Evolutionary conservation across 2,113 vertebrate species (phyloP), one percentile per base, ranked within the genome.

Genomic region (Elgaria multicarinata): DNA sequence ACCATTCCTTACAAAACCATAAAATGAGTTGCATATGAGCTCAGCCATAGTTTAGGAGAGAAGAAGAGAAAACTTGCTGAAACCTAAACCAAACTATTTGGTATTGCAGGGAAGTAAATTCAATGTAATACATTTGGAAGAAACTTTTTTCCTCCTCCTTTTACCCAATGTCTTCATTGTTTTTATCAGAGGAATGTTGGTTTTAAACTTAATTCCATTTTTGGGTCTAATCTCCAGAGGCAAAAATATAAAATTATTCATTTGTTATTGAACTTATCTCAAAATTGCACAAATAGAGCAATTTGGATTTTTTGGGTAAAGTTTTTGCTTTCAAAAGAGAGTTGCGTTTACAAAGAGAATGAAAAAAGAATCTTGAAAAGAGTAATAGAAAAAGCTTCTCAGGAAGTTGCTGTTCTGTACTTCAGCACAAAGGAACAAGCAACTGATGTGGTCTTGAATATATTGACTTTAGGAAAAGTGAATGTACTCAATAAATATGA

Each of bases 121-220:
- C 78, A 26, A 58, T 89, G 0, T 87, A 46, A 87, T 83, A 85
- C 13, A 28, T 90, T 83, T 81, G 53, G 24, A 89, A 89, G 4
- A 14, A 86, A 90, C 1, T 83, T 90, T 72, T 80, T 91, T 36
- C 87, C 10, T 2, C 33, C 31, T 69, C 10, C 22, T 53, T 87
- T 24, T 71, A 3, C 66, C 46, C 50, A 55, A 31, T 80, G 14
- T 55, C 6, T 87, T 79, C 76, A 87, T 46, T 78, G 58, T 67
- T 92, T 42, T 92, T 90, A 78, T 0, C 0, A 77, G 42, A 92
- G 31, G 36, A 81, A 0, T 76, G 74, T 79, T 62, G 86, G 28
- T 74, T 93, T 91, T 20, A 90, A 92, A 83, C 24, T 0, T 42
- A 69, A 86, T 92, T 93, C 67, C 2, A 2, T 31, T 92, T 89